Base-by-base conservation (phyloP, 2,113 vertebrate species). In the Muntiacus reevesi region DNA sequence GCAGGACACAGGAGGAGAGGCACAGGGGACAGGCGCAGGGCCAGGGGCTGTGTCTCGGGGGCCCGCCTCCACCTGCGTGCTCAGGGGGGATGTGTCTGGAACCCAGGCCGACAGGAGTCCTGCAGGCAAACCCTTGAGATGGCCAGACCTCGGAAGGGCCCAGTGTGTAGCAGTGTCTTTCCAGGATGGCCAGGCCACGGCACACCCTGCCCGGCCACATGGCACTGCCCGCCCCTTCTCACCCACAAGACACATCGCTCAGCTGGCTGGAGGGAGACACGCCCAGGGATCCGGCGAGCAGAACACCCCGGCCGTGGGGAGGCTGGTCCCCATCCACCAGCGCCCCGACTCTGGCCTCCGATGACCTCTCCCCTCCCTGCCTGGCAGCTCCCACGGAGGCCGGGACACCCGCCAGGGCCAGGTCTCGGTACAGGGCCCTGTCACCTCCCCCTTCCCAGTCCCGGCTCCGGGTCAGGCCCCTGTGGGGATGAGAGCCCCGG, bases 131-230 rank as follows among this genome's bases (percentile, higher is more conserved):
- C 40, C 2, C 19, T 64, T 6, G 11, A 67, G 59, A 55, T 2
- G 30, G 71, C 50, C 50, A 43, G 81, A 25, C 8, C 47, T 27
- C 14, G 2, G 59, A 9, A 36, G n/a, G 54, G 23, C 67, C 30
- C 45, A 9, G 7, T 9, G 1, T 1, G 6, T 0, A 9, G 81
- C 30, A 5, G 6, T 3, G 2, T 19, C 40, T n/a, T 16, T 23
- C 54, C 25, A 27, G 84, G n/a, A 9, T 1, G 16, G 33, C 87
- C 13, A 28, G 13, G 8, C 81, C 40, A 4, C 7, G 8, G 23
- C 4, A 4, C 40, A 17, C 16, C 89, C 8, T 1, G 0, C 15
- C 45, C 30, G 4, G 12, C 47, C 8, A 7, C 7, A 8, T 4
- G 14, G 13, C 30, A n/a, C 59, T 30, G 57, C 33, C 2, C 0